Evolutionary conservation across 2,113 vertebrate species (phyloP).

Genomic region (Caranx melampygus): DNA sequence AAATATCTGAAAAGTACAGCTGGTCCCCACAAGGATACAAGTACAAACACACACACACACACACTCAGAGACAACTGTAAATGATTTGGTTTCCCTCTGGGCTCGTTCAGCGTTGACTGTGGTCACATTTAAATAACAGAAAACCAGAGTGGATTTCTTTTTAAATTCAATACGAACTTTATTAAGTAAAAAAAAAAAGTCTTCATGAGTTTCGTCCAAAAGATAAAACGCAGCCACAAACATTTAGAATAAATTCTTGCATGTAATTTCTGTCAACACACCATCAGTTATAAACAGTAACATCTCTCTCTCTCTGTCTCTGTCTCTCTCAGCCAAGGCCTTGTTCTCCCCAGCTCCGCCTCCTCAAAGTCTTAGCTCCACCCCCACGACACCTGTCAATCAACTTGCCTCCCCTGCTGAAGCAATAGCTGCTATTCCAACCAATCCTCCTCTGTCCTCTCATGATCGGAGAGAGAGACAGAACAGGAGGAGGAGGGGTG

Average conservation of each 20-base stretch:
- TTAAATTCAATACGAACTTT: slow-evolving; percentile 6
- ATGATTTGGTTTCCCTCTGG: slow-evolving; percentile 12
- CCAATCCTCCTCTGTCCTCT: slow-evolving; percentile 1
- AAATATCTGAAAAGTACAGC: background rate
- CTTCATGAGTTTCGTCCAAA: background rate
- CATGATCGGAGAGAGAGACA: slow-evolving; percentile 30
- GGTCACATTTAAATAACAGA: slow-evolving; percentile 8
- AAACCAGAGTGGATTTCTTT: background rate
- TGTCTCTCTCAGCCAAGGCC: slow-evolving; percentile 55
- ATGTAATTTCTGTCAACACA: background rate
- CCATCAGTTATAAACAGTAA: background rate
- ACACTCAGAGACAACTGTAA: background rate
- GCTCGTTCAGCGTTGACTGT: background rate
- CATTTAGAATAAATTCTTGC: background rate
- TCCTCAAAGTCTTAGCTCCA: background rate
- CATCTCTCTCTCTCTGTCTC: background rate
- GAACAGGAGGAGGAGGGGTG: slow-evolving; percentile 52
- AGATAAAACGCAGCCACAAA: background rate
- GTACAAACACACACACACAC: background rate
- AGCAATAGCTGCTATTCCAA: slow-evolving; percentile 19
- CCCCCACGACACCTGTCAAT: slow-evolving; percentile 25
- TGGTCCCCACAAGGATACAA: background rate
- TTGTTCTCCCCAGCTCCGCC: slow-evolving; percentile 25
- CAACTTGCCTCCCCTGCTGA: background rate
- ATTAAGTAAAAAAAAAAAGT: background rate